A percentile compares a stretch with the other conserved stretches of the same genome.
Evolutionary conservation across 23 tunicate genomes (phyloP).

Genomic region (Ciona savignyi): DNA sequence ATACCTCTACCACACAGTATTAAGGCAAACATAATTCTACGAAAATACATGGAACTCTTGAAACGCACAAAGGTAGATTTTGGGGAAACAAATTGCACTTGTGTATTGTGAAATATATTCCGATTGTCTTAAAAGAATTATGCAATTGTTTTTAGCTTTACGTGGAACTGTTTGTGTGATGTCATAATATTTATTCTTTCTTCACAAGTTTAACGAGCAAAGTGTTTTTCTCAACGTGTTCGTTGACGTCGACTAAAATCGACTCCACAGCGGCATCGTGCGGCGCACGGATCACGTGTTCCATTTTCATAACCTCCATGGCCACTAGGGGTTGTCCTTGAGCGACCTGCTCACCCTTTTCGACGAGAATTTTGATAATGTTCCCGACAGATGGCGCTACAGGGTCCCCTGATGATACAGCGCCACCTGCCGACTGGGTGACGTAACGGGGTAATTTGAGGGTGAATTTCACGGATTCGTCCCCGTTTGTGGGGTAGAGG

Average conservation of each 20-base stretch:
- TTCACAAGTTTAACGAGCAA: constrained; percentile 38
- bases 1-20: no score
- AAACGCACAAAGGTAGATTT: no score
- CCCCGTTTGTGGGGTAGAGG: constrained; percentile 22
- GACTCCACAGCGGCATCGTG: constrained; percentile 89
- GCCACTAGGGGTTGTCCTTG: constrained; percentile 86
- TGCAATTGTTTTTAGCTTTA: no score
- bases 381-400: constrained; percentile 95
- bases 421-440: constrained; percentile 10
- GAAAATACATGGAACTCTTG: no score
- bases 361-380: constrained; percentile 68
- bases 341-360: constrained; percentile 70
- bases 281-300: constrained; percentile 92
- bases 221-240: constrained; percentile 65
- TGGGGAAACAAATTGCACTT: no score
- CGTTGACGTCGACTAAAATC: constrained; percentile 58
- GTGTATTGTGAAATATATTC: no score
- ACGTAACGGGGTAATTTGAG: constrained; percentile 37
- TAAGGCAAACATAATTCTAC: no score
- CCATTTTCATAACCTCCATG: constrained; percentile 99
- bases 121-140: no score
- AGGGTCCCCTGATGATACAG: constrained; percentile 24
- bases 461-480: constrained; percentile 6
- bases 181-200: background rate
- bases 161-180: no score